Evolutionary conservation across 2,113 vertebrate species (phyloP).

Genomic region (Chauna torquata): DNA sequence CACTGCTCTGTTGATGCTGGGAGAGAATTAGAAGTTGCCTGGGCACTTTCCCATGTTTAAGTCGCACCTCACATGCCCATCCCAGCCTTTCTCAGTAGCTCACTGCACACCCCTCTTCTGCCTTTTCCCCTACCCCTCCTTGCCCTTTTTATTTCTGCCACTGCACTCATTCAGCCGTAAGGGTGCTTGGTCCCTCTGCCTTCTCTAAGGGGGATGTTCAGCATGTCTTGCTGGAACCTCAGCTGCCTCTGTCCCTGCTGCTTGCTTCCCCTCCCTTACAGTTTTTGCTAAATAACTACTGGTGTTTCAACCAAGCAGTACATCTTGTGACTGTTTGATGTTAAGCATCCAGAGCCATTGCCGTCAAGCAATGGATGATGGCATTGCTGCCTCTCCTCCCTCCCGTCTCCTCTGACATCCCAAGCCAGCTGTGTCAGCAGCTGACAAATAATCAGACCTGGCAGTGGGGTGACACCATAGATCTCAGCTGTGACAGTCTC

Average conservation of each 20-base stretch:
- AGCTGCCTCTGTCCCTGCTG: not conserved
- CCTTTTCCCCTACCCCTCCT: not conserved
- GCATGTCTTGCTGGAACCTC: not conserved
- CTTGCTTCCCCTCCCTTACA: not conserved
- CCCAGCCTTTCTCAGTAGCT: not conserved
- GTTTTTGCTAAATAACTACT: not conserved
- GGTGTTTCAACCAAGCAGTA: not conserved
- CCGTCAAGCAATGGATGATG: not conserved
- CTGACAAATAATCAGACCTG: not conserved
- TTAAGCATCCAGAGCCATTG: not conserved
- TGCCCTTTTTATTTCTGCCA: not conserved
- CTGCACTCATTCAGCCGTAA: not conserved
- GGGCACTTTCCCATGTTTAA: not conserved
- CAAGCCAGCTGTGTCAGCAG: not conserved
- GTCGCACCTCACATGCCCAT: not conserved
- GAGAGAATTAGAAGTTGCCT: not conserved
- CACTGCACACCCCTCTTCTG: not conserved
- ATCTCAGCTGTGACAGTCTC: not conserved
- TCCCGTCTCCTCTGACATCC: not conserved
- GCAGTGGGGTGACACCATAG: not conserved
- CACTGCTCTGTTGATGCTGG: not conserved
- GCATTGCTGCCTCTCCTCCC: not conserved
- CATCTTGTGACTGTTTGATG: not conserved
- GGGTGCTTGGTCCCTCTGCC: not conserved
- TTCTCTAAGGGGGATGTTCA: not conserved